Evolutionary conservation across 2,888 invertebrate species (phyloP), one percentile per base, ranked within the genome.

Genomic region (Globia sparganii): DNA sequence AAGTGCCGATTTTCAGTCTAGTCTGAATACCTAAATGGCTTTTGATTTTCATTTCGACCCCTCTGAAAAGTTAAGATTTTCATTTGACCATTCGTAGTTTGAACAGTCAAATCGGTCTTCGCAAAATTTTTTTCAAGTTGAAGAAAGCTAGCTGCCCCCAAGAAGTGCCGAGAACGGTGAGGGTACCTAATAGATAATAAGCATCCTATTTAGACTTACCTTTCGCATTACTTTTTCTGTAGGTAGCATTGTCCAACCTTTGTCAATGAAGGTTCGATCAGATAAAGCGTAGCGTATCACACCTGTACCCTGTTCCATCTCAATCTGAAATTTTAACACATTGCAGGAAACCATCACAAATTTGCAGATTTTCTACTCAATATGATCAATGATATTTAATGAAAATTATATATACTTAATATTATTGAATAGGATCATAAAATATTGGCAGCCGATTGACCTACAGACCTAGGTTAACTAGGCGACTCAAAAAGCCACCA

Each of bases 161-260:
- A 0, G 11, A 25, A 53, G 53, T 53, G 53, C 25, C 9, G 53
- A 13, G 53, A 13, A 4, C n/a, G 13, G 13, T 25, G 56, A n/a
- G 13, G 11, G 4, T n/a, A n/a, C n/a, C n/a, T n/a, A 9, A 56
- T 56, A 56, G 13, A 13, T 56, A 56, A 56, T 56, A n/a, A 56
- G 56, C 53, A 25, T 53, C 53, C 25, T 53, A 3, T 46, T 5
- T 13, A 46, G n/a, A n/a, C n/a, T n/a, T n/a, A 56, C 95, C 91
- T 95, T 96, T 62, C 95, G 91, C 21, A 95, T 94, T 28, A 95
- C 91, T 93, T 95, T 96, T 85, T 95, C 95, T 15, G 94, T 95
- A 28, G 96, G 96, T 59, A 96, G 82, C 93, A 93, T 91, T 31
- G 96, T 96, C 96, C 96, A 96, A 8, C 96, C 96, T 75, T 95